Conservation (phyloP, 2,113 vertebrate species). For the Odocoileus hemionus region DNA sequence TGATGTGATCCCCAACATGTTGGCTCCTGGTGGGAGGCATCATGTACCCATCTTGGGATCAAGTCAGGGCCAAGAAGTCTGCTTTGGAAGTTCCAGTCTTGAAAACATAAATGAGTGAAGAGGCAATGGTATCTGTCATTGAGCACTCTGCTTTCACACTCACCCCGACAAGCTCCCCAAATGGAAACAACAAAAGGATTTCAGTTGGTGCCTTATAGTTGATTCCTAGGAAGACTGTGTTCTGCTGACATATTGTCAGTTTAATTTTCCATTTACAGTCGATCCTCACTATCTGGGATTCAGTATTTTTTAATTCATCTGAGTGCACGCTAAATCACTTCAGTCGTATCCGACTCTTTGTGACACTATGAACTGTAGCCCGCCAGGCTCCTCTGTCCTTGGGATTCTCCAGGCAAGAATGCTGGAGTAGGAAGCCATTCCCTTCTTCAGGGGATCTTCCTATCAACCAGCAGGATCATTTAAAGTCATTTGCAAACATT, state of each 20-base stretch:
- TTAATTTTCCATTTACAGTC: neutral
- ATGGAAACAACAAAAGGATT: neutral
- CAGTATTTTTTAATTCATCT: neutral
- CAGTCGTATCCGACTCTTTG: no score
- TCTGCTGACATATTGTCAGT: neutral
- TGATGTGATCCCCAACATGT: rapidly evolving
- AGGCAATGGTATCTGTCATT: neutral
- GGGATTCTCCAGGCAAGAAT: no score
- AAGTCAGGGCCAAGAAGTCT: neutral
- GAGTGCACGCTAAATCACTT: no score
- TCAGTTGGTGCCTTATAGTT: neutral
- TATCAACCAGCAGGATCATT: neutral
- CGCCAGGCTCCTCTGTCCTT: no score
- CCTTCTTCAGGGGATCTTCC: no score
- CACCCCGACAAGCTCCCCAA: neutral
- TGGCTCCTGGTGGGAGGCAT: neutral
- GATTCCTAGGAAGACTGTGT: neutral
- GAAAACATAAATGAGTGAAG: neutral
- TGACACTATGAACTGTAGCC: no score
- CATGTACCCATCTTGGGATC: neutral
- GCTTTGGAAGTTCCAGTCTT: neutral
- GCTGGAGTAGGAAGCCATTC: no score
- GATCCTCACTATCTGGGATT: neutral
- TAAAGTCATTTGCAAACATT: neutral
- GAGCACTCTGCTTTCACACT: neutral